phyloP scores from a whole-genome alignment of 1,140 invertebrate genomes.

The Fopius arisanus region DNA sequence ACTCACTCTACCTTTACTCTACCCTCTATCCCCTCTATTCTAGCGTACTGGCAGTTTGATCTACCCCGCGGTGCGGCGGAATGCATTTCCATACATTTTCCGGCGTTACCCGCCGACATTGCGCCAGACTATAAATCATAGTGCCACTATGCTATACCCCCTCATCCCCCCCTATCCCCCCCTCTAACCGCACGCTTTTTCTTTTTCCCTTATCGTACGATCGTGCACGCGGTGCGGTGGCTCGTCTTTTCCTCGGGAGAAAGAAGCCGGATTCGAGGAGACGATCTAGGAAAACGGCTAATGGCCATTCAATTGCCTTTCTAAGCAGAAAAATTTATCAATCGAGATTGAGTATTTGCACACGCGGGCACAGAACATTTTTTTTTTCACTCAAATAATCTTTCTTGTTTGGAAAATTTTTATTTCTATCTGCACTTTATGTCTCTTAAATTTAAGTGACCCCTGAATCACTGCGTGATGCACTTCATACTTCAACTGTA shows the following conservation, averaged over 20 bases:
- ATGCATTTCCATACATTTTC: conserved; percentile 45
- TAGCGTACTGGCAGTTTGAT: conserved; percentile 36
- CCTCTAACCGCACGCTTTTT: not conserved
- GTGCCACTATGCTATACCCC: not conserved
- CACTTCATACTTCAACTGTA: no score
- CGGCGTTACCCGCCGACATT: conserved; percentile 22
- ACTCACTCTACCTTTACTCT: not conserved
- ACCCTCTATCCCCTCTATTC: not conserved
- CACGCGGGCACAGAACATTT: no score
- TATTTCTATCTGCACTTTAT: no score
- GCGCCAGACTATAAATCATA: conserved; percentile 39
- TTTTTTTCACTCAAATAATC: no score
- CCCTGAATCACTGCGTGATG: no score
- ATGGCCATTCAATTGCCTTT: conserved; percentile 21
- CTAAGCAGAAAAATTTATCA: not conserved
- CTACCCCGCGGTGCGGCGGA: conserved; percentile 30
- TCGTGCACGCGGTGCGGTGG: not conserved
- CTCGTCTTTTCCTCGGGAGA: conserved; percentile 3
- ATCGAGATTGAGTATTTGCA: no score
- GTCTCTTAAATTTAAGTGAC: no score
- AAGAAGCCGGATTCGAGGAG: not conserved
- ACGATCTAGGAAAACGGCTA: not conserved
- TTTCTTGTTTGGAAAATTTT: no score
- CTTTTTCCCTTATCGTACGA: not conserved
- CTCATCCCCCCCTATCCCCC: not conserved